Base-by-base conservation (phyloP, 2,113 vertebrate species). In the Sardina pilchardus region DNA sequence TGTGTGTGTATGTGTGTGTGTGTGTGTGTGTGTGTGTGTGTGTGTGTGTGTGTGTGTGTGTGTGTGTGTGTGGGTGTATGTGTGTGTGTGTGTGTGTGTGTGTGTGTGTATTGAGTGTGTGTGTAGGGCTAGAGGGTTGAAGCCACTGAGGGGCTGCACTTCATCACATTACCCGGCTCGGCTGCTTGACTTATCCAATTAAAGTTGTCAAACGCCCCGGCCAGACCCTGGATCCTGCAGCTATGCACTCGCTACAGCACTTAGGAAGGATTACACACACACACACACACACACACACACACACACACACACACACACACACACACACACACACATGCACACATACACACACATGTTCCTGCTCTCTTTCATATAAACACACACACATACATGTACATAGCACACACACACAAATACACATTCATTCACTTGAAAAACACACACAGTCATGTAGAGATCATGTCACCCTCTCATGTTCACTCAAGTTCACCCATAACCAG, bases 91-190 rank as follows among this genome's bases (percentile, higher is more conserved):
- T 56, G 50, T 56, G 50, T 19, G 50, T 56, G 50, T 56, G 50
- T 56, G 16, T 56, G 50, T 21, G 19, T 42, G 39, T 42, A 4
- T 42, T 82, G 24, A 36, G 45, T 48, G n/a, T n/a, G 56, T 59
- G 56, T 59, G 21, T n/a, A 1, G 48, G 48, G 48, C 48, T 50
- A 14, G 48, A 50, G 48, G 48, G 9, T 50, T 59, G 56, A 8
- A 59, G 56, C 8, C 56, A 59, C 3, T 24, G 56, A 59, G 90
- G 44, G 87, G 93, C 91, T 91, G 91, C 90, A 90, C 63, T 2
- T 92, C 91, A 94, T 93, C 91, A 93, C 92, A 94, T 93, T 90
- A 93, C 88, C 90, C 90, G 91, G 87, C 93, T 93, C 88, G 87
- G 88, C 87, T 30, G 47, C 90, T 89, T 90, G 91, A 90, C 90